Conservation (phyloP, 2,113 vertebrate genomes). For the Cardinalis cardinalis region DNA sequence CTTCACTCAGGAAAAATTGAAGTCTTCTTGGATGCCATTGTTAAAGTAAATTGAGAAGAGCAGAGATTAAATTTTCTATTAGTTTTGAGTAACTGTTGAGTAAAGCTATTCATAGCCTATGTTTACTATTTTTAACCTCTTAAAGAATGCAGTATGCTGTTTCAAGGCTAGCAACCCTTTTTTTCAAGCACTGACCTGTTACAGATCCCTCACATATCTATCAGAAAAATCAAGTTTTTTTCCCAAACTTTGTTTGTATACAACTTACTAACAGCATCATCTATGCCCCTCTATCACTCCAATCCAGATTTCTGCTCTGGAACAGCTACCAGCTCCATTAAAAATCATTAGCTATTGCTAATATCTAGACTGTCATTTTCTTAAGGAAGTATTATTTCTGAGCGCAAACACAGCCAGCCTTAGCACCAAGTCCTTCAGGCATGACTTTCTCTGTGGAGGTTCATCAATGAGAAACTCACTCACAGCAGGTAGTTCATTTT, state of each 20-base stretch:
- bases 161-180: not conserved
- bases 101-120: not conserved
- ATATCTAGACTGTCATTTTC: not conserved
- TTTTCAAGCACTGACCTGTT: not conserved
- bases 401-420: not conserved
- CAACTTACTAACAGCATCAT: not conserved
- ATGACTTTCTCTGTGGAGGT: not conserved
- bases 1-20: not conserved
- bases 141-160: not conserved
- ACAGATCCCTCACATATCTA: not conserved
- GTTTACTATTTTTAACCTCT: not conserved
- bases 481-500: slow-evolving; percentile 1
- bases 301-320: not conserved
- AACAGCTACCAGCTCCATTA: not conserved
- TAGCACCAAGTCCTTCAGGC: not conserved
- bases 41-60: not conserved
- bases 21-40: not conserved
- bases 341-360: not conserved
- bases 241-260: not conserved
- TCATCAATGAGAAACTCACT: not conserved
- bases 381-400: not conserved
- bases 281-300: not conserved
- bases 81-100: not conserved
- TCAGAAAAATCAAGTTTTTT: not conserved
- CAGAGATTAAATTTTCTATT: not conserved